Conservation (phyloP, 2,113 vertebrate genomes). For the Zapornia atra region DNA sequence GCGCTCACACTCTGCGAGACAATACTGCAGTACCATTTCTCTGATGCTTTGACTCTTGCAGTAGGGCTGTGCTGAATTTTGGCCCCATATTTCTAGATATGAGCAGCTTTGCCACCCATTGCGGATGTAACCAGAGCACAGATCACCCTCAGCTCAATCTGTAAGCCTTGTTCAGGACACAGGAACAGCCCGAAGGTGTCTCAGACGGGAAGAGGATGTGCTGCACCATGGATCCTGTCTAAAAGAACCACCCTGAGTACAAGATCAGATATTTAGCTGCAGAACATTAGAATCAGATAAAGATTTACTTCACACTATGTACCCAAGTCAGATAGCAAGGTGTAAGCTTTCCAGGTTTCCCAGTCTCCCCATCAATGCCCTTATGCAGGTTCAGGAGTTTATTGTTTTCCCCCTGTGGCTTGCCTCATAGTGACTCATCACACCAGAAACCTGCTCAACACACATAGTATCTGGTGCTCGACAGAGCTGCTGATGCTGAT, state of each 20-base stretch:
- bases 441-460: not conserved
- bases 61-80: not conserved
- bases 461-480: fast-evolving
- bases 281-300: not conserved
- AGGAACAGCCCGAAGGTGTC: not conserved
- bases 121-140: fast-evolving
- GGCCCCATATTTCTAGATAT: fast-evolving
- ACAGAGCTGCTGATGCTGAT: fast-evolving
- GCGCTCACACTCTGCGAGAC: not conserved
- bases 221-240: not conserved
- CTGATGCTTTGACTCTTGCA: not conserved
- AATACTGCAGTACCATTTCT: not conserved
- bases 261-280: not conserved
- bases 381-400: not conserved
- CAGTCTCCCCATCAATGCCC: not conserved
- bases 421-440: not conserved
- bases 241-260: not conserved
- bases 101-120: fast-evolving
- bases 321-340: not conserved
- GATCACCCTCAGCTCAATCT: not conserved
- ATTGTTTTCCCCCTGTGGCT: not conserved
- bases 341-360: not conserved
- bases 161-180: fast-evolving
- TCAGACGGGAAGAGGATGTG: not conserved
- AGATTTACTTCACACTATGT: not conserved